Conservation (phyloP, 23 tunicate species). For the Aplidium turbinatum region DNA sequence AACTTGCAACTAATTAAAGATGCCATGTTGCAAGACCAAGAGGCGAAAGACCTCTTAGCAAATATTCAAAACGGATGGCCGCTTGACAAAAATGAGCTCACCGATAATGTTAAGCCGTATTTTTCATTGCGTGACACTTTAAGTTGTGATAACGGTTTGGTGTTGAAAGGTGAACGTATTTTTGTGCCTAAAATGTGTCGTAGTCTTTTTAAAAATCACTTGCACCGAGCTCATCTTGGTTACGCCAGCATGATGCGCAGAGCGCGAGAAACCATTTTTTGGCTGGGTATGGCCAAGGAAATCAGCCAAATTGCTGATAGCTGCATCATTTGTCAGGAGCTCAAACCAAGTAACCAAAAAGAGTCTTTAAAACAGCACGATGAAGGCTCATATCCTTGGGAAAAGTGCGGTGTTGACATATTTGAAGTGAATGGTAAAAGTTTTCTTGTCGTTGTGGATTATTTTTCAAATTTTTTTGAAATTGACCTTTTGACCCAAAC, state of each 20-base stretch:
- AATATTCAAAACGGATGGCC: constrained; percentile 21
- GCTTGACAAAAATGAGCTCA: not conserved
- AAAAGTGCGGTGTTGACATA: constrained; percentile 25
- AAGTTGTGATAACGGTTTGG: constrained; percentile 8
- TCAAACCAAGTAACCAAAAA: constrained; percentile 26
- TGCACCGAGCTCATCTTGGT: constrained; percentile 22
- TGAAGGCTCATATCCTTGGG: constrained; percentile 22
- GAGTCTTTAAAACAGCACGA: constrained; percentile 14
- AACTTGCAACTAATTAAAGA: constrained; percentile 2
- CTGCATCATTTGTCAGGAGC: not conserved
- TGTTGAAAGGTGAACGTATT: constrained; percentile 39
- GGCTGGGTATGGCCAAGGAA: constrained; percentile 39
- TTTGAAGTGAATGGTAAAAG: constrained; percentile 21
- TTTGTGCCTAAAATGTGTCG: not conserved
- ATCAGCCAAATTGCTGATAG: constrained; percentile 15
- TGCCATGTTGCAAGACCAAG: constrained; percentile 26
- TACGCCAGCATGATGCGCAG: constrained; percentile 33
- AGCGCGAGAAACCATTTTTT: constrained; percentile 28
- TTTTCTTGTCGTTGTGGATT: constrained; percentile 23
- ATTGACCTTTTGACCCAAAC: not conserved
- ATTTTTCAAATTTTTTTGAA: constrained; percentile 39
- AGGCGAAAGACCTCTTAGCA: not conserved
- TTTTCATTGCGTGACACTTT: constrained; percentile 20
- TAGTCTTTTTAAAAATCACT: not conserved
- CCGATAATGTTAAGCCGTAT: constrained; percentile 11